Base-by-base conservation (phyloP, 2,797 vertebrate species). In the Darevskia mixta region DNA sequence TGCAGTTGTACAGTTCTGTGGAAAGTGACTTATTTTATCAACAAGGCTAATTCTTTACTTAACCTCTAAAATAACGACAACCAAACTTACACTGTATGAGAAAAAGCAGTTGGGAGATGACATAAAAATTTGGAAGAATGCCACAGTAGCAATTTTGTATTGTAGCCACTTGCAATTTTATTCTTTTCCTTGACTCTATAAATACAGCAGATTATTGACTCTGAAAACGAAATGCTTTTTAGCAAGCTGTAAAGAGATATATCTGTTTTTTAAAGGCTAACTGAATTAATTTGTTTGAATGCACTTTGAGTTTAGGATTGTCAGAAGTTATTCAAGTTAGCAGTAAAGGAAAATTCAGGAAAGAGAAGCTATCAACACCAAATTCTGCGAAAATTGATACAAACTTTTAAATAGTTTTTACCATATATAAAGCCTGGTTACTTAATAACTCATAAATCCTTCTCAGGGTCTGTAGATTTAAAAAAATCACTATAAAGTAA, bases 211-310 rank as follows among this genome's bases (percentile, higher is more conserved):
- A 61, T 77, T 86, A 91, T 71, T 0, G 38, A 17, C 58, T 35
- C 23, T 86, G 81, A 80, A 86, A 82, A 91, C 79, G 90, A 35
- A 2, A 7, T 32, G 1, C 9, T 7, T 0, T 90, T 89, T 79
- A 61, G 35, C 3, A 79, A 75, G 67, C 15, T 61, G 61, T 71
- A 64, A 71, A 2, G 41, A 35, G 15, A 41, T 32, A 64, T 82
- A 7, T 15, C 35, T 10, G 2, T 77, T 83, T 83, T 82, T 20
- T 85, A 86, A 90, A 67, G 13, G 45, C 71, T 61, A 5, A 1
- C 76, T 89, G 29, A 86, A 35, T 79, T 80, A 76, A 61, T 15
- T 1, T 80, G 88, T 32, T 87, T 61, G 45, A n/a, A 80, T 10
- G 45, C n/a, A 73, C 5, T 90, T 2, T 87, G 86, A 15, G 38